These are phyloP conservation scores for Acrocephalus kingi DNA, from an alignment of 2,113 vertebrate genomes.

Conservation along the genomic window DNA sequence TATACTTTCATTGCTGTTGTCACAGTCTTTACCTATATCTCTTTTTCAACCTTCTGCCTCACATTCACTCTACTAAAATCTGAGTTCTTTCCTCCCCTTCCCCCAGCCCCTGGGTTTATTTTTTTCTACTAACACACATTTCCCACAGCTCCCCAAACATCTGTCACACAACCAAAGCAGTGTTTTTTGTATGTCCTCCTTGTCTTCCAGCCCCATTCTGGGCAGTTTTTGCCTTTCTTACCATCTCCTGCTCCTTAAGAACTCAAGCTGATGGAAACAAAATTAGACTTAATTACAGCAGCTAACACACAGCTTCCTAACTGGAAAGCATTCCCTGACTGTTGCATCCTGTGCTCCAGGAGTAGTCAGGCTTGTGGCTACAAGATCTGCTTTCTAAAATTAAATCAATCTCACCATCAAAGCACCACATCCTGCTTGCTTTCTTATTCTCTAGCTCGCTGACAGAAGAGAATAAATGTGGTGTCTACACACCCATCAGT, in stretches of 20 bases:
- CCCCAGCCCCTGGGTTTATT: not conserved
- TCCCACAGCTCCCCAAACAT: not conserved
- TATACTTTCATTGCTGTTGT: not conserved
- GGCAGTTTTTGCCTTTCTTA: not conserved
- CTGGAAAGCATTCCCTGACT: not conserved
- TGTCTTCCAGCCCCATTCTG: not conserved
- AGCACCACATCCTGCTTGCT: not conserved
- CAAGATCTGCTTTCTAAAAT: conserved; percentile 16
- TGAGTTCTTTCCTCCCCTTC: not conserved
- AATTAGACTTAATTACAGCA: not conserved
- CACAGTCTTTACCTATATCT: not conserved
- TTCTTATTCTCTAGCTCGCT: not conserved
- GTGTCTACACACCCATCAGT: not conserved
- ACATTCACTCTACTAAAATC: not conserved
- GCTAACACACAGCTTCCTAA: not conserved
- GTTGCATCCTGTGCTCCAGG: not conserved
- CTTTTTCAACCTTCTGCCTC: not conserved
- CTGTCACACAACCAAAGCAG: not conserved
- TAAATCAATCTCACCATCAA: not conserved
- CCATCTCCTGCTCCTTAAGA: not conserved
- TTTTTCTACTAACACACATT: not conserved
- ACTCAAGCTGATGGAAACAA: not conserved
- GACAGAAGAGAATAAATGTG: not conserved
- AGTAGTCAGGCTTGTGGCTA: not conserved
- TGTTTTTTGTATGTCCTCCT: not conserved